These are phyloP conservation scores for Aphaenogaster floridana DNA, from an alignment of 1,140 invertebrate genomes.

Conservation along the genomic window DNA sequence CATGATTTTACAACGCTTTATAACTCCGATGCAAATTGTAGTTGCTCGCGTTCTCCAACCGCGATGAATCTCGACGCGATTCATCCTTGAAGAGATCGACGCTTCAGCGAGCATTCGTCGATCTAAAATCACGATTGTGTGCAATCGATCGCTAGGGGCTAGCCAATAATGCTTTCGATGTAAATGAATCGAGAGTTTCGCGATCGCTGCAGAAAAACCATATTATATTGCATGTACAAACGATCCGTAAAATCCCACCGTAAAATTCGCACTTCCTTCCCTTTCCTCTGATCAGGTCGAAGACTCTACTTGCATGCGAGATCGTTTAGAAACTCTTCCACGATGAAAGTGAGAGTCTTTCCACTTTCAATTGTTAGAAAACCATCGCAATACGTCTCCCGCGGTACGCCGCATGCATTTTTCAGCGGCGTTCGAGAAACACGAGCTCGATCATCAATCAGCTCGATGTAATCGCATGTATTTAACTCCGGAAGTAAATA, in stretches of 20 bases:
- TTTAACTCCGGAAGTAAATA: background rate
- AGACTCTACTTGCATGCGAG: constrained; percentile 49
- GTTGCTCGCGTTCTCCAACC: background rate
- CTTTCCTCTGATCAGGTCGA: constrained; percentile 7
- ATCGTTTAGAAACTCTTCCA: constrained; percentile 76
- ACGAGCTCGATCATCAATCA: constrained; percentile 16
- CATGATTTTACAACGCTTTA: background rate
- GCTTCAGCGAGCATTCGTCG: constrained; percentile 19
- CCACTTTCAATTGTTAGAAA: constrained; percentile 83
- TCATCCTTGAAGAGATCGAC: background rate
- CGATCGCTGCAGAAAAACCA: constrained; percentile 32
- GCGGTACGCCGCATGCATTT: constrained; percentile 43
- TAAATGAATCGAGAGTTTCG: constrained; percentile 63
- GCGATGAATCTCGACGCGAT: background rate
- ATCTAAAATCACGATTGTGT: constrained; percentile 29
- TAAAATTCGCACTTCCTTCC: constrained; percentile 53
- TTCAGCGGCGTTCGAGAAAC: constrained; percentile 5
- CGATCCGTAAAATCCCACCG: constrained; percentile 24
- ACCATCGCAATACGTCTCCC: constrained; percentile 42
- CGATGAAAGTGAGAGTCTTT: constrained; percentile 80
- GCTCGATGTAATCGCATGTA: background rate
- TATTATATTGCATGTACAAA: background rate
- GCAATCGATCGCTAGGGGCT: background rate
- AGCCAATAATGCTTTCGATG: constrained; percentile 56
- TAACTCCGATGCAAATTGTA: background rate